Base-by-base conservation (phyloP, 2,888 invertebrate species). In the Drosophila recens region DNA sequence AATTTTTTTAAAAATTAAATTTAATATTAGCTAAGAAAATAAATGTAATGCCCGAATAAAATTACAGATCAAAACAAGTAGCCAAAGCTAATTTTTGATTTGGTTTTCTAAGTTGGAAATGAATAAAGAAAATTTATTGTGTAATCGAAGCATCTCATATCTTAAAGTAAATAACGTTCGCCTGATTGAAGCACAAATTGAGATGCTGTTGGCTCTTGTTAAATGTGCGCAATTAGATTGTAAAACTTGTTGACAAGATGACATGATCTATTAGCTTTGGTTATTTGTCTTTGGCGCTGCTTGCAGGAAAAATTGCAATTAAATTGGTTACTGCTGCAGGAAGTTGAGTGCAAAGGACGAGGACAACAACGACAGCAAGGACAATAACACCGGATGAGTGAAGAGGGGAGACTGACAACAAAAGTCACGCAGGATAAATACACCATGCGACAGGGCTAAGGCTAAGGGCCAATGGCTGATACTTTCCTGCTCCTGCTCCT, bases 231-330 rank as follows among this genome's bases (percentile, higher is more conserved):
- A 89, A 87, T 90, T 82, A 81, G 82, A 81, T 84, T 84, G 79
- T 73, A 73, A 79, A 87, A 78, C 71, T 86, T 80, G 82, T 87
- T 87, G 90, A 87, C 84, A 86, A 68, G 82, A 83, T 86, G 85
- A 88, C 85, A 86, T 88, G 85, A 86, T 88, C 88, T 86, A 86
- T 86, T 84, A 80, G 85, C 85, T 80, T 78, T 67, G 83, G 88
- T 72, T 86, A 85, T 83, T 86, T 85, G 83, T 81, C 86, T 83
- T 78, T 82, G 65, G 48, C 56, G 68, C 58, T 67, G 69, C 69
- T 13, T 67, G 70, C 71, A 43, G 67, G 70, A 80, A 80, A 83
- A 87, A 84, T 79, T 67, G 82, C 89, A 84, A 86, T 86, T 88
- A 86, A 88, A 86, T 88, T 80, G 82, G 76, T 52, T 64, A 48